These are phyloP conservation scores for Endotricha flammealis DNA, from an alignment of 2,888 invertebrate genomes.

Conservation along the genomic window DNA sequence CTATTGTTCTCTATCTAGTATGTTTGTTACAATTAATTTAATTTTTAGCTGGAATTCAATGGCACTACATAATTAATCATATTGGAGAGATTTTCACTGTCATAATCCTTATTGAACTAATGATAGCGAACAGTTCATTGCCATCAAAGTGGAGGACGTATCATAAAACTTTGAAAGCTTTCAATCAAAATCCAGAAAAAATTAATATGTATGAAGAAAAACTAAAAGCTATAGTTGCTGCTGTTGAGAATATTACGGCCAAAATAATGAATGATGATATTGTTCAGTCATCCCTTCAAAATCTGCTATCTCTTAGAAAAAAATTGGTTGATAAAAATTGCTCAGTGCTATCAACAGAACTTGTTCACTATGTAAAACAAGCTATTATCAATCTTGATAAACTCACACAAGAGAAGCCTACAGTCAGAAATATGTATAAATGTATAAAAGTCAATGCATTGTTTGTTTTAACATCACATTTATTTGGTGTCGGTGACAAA, in stretches of 20 bases:
- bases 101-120: conserved; percentile 81
- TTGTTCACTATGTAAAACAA: conserved; percentile 81
- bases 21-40: too few species aligned
- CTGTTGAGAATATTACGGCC: conserved; percentile 83
- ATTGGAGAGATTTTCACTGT: conserved; percentile 83
- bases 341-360: conserved; percentile 76
- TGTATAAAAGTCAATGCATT: conserved; percentile 83
- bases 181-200: conserved; percentile 80
- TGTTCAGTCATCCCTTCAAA: conserved; percentile 78
- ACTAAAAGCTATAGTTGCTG: conserved; percentile 82
- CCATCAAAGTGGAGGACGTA: conserved; percentile 86
- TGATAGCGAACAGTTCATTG: conserved; percentile 62
- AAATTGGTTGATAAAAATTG: conserved; percentile 68
- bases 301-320: conserved; percentile 55
- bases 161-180: conserved; percentile 83
- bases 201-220: conserved; percentile 80
- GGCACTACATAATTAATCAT: conserved; percentile 71
- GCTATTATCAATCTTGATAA: conserved; percentile 80
- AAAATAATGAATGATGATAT: conserved; percentile 84
- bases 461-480: conserved; percentile 81
- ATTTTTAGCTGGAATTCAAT: conserved; percentile 63
- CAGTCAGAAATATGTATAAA: conserved; percentile 70
- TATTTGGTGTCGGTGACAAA: conserved; percentile 88
- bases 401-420: conserved; percentile 69
- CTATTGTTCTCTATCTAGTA: too few species aligned